Percentiles rank a stretch among this genome's conserved stretches.
These are phyloP conservation scores for Grantiella picta DNA, from an alignment of 2,113 vertebrate genomes.

Conservation along the genomic window DNA sequence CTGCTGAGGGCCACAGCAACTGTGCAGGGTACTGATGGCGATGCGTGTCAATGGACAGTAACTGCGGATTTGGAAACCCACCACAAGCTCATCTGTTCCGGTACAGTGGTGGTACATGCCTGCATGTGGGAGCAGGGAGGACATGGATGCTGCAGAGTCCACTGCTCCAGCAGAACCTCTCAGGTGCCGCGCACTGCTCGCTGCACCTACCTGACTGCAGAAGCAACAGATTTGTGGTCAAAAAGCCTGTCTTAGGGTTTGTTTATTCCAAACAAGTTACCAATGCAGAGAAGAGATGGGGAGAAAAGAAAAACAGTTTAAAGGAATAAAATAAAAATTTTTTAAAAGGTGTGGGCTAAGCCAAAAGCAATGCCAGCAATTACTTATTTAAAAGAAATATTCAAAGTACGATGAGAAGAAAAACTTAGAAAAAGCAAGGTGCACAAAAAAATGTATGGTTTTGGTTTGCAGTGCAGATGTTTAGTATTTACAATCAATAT, in stretches of 20 bases:
- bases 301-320: neutral
- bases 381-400: constrained; percentile 11
- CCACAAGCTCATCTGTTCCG: accelerated
- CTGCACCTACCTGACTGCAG: neutral
- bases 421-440: constrained; percentile 43
- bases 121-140: accelerated
- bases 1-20: neutral
- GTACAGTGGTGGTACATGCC: neutral
- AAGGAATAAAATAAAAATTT: neutral
- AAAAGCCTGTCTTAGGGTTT: neutral
- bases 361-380: neutral
- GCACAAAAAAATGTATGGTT: constrained; percentile 8
- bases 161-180: neutral
- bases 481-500: constrained; percentile 64
- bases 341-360: neutral
- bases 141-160: accelerated
- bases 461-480: constrained; percentile 46
- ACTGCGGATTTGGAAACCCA: neutral
- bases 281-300: neutral
- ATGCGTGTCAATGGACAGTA: accelerated
- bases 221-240: neutral
- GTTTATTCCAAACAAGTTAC: neutral
- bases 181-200: accelerated
- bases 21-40: accelerated
- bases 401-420: neutral